These are phyloP conservation scores for Jacana jacana DNA, from an alignment of 2,113 vertebrate species.

Conservation along the genomic window DNA sequence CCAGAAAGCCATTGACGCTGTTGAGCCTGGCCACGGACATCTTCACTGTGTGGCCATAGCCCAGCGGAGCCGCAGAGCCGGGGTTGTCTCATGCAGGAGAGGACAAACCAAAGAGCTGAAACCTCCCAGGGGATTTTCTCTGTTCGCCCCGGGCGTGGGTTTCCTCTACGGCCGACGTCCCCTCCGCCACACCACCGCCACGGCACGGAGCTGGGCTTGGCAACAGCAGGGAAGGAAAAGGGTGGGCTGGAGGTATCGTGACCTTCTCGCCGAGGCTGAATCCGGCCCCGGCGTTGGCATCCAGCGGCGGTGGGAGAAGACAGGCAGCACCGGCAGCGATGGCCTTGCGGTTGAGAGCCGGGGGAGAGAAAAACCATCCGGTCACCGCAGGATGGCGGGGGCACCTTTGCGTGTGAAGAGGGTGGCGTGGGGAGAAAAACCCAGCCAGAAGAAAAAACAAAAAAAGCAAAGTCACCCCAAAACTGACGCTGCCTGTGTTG, in stretches of 20 bases:
- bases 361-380: neutral
- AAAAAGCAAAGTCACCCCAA: neutral
- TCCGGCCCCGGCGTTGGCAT: neutral
- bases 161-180: neutral
- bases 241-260: neutral
- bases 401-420: neutral
- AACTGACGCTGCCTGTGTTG: neutral
- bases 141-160: neutral
- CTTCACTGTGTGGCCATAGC: conserved; percentile 71
- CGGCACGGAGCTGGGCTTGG: neutral
- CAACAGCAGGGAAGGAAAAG: neutral
- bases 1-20: conserved; percentile 80
- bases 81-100: conserved; percentile 42
- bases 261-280: neutral
- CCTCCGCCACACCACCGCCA: neutral
- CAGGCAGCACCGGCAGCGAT: neutral
- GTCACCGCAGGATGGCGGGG: neutral
- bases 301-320: neutral
- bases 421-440: neutral
- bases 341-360: neutral
- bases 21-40: conserved; percentile 81
- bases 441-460: neutral
- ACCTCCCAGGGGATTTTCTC: neutral
- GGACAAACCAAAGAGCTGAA: neutral
- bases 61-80: neutral